Evolutionary conservation across 2,888 invertebrate genomes (phyloP).

Genomic region (Xestoiulus laeticollis): DNA sequence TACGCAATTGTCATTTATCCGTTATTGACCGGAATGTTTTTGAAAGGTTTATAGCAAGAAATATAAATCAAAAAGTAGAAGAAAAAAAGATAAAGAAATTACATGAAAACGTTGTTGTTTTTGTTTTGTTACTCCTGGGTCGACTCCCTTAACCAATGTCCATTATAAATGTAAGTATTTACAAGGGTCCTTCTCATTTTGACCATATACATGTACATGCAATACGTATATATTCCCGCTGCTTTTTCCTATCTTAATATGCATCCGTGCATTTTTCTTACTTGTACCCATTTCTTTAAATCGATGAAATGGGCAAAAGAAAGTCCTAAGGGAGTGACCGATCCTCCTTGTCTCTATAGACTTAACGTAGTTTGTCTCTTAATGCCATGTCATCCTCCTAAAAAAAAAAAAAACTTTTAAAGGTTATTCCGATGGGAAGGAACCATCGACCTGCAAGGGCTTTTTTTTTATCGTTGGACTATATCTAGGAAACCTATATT

Average conservation of each 20-base stretch:
- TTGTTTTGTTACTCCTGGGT: too few species aligned
- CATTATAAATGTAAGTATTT: too few species aligned
- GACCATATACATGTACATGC: too few species aligned
- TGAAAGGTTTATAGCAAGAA: too few species aligned
- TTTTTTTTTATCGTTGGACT: not conserved
- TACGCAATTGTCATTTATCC: too few species aligned
- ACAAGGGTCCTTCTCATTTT: too few species aligned
- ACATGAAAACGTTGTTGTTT: too few species aligned
- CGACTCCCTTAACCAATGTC: too few species aligned
- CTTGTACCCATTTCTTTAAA: not conserved
- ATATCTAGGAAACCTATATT: not conserved
- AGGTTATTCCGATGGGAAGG: not conserved
- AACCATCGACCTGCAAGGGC: not conserved
- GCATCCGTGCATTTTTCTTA: not conserved
- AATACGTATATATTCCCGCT: too few species aligned
- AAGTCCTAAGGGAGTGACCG: not conserved
- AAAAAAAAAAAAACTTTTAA: not conserved
- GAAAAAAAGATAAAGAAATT: too few species aligned
- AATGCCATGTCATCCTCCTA: not conserved
- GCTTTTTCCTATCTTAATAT: not conserved
- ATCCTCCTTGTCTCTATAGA: not conserved
- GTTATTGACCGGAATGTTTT: too few species aligned
- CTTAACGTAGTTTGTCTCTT: not conserved
- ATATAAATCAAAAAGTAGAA: too few species aligned
- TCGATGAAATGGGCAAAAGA: not conserved